Evolutionary conservation across 2,113 vertebrate species (phyloP), one percentile per base, ranked within the genome.

Genomic region (Odontophorus gujanensis): DNA sequence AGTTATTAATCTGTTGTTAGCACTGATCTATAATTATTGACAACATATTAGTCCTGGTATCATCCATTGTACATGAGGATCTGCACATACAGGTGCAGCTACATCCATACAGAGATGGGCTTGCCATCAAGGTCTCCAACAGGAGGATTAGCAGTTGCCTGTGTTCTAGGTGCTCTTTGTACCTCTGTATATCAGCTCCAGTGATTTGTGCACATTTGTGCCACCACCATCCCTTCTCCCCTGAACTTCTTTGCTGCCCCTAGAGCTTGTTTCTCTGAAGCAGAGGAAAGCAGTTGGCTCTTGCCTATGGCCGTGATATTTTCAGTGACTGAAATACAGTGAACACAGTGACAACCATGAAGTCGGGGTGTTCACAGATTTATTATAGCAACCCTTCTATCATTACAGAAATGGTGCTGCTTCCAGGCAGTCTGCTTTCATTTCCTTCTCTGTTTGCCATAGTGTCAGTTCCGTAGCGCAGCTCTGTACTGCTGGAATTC

Each of bases 351-450:
- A 30, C 25, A 81, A 18, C 20, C n/a, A 14, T 6, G 65, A 92
- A 61, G 25, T 50, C 57, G 58, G 63, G 34, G 38, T 78, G 34
- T 19, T 32, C 73, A 47, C 34, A 71, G 42, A 72, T 82, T 81
- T 20, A 28, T 59, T 38, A 32, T 0, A 0, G 7, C 36, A 32
- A 16, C 34, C 38, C 21, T 71, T 67, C 51, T 40, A n/a, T 36
- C 30, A 50, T 79, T 82, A 71, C 59, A 67, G 81, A 90, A 48
- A 20, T 24, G 13, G 15, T 79, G 48, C 32, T 50, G 28, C 63
- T 91, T 48, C 67, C 66, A 53, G 43, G 83, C 66, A 87, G 22
- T 42, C 18, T 67, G 24, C 13, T 78, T 75, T 90, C 25, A 34
- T 78, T 47, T 83, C 81, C 32, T 36, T 43, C 21, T 59, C 8